A percentile compares a stretch with the other conserved stretches of the same genome.
Evolutionary conservation across 2,888 invertebrate genomes (phyloP).

Genomic region (Alsophila aescularia): DNA sequence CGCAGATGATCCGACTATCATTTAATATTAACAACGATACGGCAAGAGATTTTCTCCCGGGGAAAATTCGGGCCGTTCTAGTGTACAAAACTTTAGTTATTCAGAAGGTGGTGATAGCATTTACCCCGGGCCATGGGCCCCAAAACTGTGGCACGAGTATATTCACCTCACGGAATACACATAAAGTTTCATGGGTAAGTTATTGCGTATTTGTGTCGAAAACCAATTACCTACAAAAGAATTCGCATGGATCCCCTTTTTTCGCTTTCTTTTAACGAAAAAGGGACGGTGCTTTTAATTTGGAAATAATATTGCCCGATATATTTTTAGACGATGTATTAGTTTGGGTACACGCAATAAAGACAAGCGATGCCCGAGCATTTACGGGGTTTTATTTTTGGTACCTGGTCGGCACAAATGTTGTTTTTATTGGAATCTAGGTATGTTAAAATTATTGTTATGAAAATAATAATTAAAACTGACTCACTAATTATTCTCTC

Average conservation of each 20-base stretch:
- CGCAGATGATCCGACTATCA: slow-evolving; percentile 30
- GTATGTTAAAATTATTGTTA: too few species aligned
- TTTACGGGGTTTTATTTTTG: slow-evolving; percentile 15
- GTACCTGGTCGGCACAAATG: background rate
- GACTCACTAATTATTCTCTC: too few species aligned
- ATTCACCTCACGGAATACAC: slow-evolving; percentile 59
- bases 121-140: slow-evolving; percentile 46
- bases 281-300: slow-evolving; percentile 51
- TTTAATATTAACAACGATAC: slow-evolving; percentile 32
- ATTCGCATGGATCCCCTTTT: slow-evolving; percentile 55
- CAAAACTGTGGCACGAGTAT: slow-evolving; percentile 42
- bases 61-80: slow-evolving; percentile 29
- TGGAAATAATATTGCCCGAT: slow-evolving; percentile 45
- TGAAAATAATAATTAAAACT: too few species aligned
- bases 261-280: slow-evolving; percentile 45
- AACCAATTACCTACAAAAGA: slow-evolving; percentile 65
- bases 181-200: slow-evolving; percentile 70
- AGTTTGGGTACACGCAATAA: slow-evolving; percentile 32
- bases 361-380: slow-evolving; percentile 10
- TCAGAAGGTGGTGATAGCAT: slow-evolving; percentile 52
- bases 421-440: too few species aligned
- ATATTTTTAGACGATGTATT: slow-evolving; percentile 37
- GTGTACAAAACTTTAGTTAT: slow-evolving; percentile 47
- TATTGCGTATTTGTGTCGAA: slow-evolving; percentile 71
- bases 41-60: slow-evolving; percentile 32